Evolutionary conservation across 2,888 invertebrate species (phyloP).

Genomic region (Xylota segnis): DNA sequence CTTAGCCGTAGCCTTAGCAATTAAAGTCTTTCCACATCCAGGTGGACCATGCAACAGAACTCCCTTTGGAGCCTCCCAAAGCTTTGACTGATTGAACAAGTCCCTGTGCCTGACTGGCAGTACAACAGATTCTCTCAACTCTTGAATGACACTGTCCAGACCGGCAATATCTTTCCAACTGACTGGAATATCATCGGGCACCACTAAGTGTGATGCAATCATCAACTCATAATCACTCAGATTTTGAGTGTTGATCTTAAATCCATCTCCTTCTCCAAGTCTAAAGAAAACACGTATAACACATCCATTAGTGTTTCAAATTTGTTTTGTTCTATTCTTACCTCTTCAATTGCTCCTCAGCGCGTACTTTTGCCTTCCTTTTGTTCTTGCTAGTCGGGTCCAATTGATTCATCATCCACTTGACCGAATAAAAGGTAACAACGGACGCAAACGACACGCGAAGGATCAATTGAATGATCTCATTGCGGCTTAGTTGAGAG

Average conservation of each 20-base stretch:
- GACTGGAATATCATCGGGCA: constrained; percentile 90
- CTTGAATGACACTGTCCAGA: constrained; percentile 92
- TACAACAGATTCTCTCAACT: constrained; percentile 95
- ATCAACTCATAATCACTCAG: constrained; percentile 96
- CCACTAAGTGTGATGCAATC: constrained; percentile 95
- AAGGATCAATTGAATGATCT: constrained; percentile 88
- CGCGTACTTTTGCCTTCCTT: constrained; percentile 92
- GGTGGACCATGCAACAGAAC: constrained; percentile 98
- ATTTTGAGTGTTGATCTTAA: constrained; percentile 87
- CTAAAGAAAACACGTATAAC: constrained; percentile 84
- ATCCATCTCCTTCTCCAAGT: constrained; percentile 86
- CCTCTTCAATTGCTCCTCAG: constrained; percentile 91
- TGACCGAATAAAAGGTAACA: constrained; percentile 93
- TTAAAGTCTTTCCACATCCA: constrained; percentile 97
- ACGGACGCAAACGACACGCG: constrained; percentile 91
- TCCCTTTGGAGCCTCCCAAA: constrained; percentile 96
- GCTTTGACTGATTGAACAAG: constrained; percentile 90
- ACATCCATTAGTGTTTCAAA: neutral
- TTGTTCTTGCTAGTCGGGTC: constrained; percentile 96
- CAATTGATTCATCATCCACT: constrained; percentile 94
- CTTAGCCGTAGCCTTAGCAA: constrained; percentile 97
- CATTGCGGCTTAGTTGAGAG: constrained; percentile 88
- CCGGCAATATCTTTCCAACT: constrained; percentile 97
- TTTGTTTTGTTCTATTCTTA: constrained; percentile 78
- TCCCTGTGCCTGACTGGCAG: constrained; percentile 94